Conservation (phyloP, 2,113 vertebrate species). For the Zosterops hypoxanthus region DNA sequence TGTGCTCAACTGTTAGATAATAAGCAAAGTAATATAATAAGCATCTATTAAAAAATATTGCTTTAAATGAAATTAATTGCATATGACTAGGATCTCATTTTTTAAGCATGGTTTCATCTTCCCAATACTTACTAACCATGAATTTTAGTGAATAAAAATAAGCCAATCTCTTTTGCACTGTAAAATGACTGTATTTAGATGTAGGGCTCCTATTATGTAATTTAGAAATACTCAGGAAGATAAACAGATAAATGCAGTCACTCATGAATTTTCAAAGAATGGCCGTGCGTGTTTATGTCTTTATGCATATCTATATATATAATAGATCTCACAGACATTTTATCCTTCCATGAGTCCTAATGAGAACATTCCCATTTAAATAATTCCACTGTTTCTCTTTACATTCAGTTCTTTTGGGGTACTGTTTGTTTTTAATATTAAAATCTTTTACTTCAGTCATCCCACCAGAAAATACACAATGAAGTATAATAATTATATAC, state of each 20-base stretch:
- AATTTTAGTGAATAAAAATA: background rate
- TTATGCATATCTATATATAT: background rate
- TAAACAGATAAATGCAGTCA: accelerated
- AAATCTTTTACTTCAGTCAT: background rate
- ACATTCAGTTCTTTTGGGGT: background rate
- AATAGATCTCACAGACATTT: background rate
- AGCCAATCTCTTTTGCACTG: background rate
- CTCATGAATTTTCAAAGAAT: background rate
- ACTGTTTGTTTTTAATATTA: background rate
- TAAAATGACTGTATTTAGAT: background rate
- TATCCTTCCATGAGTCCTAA: background rate
- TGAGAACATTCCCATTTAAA: background rate
- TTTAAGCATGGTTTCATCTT: background rate
- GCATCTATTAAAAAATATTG: background rate
- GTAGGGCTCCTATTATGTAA: background rate
- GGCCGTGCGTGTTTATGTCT: background rate
- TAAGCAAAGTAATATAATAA: background rate
- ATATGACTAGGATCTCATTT: background rate
- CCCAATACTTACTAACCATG: background rate
- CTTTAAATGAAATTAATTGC: background rate
- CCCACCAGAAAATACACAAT: background rate
- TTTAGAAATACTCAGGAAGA: background rate
- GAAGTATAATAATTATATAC: background rate
- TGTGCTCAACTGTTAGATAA: background rate
- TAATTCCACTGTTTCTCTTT: background rate